Percentiles rank a stretch among this genome's conserved stretches.
phyloP scores from a whole-genome alignment of 2,888 invertebrate genomes.

The Rugalucina vietnamica region DNA sequence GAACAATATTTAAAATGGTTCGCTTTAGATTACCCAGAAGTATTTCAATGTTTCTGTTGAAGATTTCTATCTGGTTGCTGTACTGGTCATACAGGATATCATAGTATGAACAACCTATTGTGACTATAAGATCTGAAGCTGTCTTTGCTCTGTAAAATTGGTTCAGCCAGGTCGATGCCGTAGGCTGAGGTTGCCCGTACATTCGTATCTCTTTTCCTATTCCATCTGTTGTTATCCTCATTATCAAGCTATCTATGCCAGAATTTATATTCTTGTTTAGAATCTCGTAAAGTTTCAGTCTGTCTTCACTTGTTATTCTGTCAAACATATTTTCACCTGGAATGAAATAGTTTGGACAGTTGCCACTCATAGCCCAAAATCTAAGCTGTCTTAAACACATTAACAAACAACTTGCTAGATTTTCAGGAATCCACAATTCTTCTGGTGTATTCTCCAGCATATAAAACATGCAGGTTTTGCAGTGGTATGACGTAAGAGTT shows the following conservation, averaged over 20 bases:
- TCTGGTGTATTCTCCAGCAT: neutral
- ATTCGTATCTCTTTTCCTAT: too few relatives aligned
- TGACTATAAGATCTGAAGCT: too few relatives aligned
- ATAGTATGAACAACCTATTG: too few relatives aligned
- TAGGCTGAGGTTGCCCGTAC: too few relatives aligned
- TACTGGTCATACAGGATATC: too few relatives aligned
- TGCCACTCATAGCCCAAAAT: constrained; percentile 7
- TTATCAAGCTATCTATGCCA: too few relatives aligned
- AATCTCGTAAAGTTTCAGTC: too few relatives aligned
- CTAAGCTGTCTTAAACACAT: neutral
- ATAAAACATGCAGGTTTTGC: constrained; percentile 39
- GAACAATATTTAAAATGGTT: neutral
- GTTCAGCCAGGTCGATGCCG: too few relatives aligned
- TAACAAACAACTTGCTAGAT: constrained; percentile 3
- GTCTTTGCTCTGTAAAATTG: too few relatives aligned
- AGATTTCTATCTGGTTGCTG: neutral
- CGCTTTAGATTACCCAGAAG: too few relatives aligned
- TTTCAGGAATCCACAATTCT: constrained; percentile 12
- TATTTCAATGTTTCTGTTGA: neutral
- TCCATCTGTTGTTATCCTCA: too few relatives aligned
- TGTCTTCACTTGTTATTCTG: neutral
- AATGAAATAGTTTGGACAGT: constrained; percentile 39
- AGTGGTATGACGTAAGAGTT: constrained; percentile 35
- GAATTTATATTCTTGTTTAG: too few relatives aligned
- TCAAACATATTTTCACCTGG: constrained; percentile 32